Conservation (phyloP, 2,888 invertebrate species). For the Hyles lineata region DNA sequence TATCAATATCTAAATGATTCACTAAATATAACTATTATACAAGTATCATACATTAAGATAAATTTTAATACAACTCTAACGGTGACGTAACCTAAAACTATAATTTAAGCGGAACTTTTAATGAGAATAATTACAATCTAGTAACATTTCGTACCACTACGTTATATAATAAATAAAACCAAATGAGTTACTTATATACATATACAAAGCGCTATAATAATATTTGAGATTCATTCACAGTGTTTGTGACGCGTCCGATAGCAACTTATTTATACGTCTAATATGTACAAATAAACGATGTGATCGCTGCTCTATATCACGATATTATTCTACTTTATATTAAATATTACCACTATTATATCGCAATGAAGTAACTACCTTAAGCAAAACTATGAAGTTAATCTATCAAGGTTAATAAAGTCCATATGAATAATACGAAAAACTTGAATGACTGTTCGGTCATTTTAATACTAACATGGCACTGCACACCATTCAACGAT, state of each 20-base stretch:
- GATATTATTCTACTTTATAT: constrained; percentile 20
- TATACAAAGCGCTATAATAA: constrained; percentile 59
- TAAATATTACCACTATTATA: constrained; percentile 24
- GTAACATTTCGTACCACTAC: constrained; percentile 59
- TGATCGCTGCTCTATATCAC: constrained; percentile 46
- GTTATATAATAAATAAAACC: constrained; percentile 70
- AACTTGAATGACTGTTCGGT: constrained; percentile 53
- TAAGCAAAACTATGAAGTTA: constrained; percentile 56
- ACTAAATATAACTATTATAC: constrained; percentile 52
- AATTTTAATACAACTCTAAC: constrained; percentile 63
- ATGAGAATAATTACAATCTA: constrained; percentile 60
- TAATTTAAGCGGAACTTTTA: constrained; percentile 64
- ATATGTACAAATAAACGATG: constrained; percentile 57
- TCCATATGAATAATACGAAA: constrained; percentile 64
- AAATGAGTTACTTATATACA: constrained; percentile 66
- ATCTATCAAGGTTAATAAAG: constrained; percentile 56
- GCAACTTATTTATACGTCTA: constrained; percentile 54
- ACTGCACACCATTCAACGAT: constrained; percentile 77
- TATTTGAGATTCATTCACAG: constrained; percentile 74
- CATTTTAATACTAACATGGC: constrained; percentile 81
- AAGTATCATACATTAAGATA: constrained; percentile 67
- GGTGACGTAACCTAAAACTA: constrained; percentile 44
- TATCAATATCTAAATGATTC: constrained; percentile 38
- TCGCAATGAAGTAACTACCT: constrained; percentile 45
- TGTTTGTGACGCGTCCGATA: constrained; percentile 59